A percentile compares a stretch with the other conserved stretches of the same genome.
phyloP scores from a whole-genome alignment of 1,140 invertebrate species.

The Lepidurus couesii region DNA sequence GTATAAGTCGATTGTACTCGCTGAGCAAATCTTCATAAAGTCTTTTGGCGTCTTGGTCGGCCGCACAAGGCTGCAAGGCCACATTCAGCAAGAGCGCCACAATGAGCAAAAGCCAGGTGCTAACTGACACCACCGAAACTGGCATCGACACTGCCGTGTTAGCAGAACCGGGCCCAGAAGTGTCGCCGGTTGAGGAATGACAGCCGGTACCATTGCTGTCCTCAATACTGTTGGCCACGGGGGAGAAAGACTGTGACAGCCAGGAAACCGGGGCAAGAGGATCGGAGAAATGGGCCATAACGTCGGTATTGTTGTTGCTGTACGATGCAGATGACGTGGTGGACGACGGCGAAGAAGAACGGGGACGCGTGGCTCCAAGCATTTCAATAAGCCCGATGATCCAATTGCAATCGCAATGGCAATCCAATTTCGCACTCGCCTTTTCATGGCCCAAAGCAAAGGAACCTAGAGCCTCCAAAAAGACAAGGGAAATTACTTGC shows the following conservation, averaged over 20 bases:
- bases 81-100: conserved; percentile 32
- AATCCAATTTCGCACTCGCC: conserved; percentile 8
- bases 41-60: conserved; percentile 85
- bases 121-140: conserved; percentile 24
- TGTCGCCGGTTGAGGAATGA: background rate
- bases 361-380: background rate
- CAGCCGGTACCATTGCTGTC: background rate
- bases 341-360: conserved; percentile 6
- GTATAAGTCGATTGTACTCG: conserved; percentile 95
- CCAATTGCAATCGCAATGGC: conserved; percentile 18
- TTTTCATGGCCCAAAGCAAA: conserved; percentile 15
- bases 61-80: conserved; percentile 46
- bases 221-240: background rate
- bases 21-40: conserved; percentile 90
- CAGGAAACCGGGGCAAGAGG: background rate
- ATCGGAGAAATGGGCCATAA: background rate
- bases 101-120: conserved; percentile 29
- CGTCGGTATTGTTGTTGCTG: background rate
- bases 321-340: background rate
- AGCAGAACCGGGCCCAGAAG: background rate
- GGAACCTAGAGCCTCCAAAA: conserved; percentile 7
- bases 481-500: conserved; percentile 5
- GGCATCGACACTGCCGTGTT: conserved; percentile 31
- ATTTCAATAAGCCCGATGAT: background rate
- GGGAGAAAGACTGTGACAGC: background rate